Conservation (phyloP, 2,888 invertebrate species). For the Halictus ligatus region DNA sequence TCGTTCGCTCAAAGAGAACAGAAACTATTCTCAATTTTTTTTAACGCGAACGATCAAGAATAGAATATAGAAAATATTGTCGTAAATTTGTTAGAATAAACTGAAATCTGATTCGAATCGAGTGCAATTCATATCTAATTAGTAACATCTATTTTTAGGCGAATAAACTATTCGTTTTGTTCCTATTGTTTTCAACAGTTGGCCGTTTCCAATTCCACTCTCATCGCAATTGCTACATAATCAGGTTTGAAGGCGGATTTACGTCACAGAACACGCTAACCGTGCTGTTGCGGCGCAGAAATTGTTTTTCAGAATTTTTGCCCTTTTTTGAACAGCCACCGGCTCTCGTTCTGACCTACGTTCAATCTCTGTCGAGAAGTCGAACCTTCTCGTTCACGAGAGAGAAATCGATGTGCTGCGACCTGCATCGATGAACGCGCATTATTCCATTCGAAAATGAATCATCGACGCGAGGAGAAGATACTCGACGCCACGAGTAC, state of each 20-base stretch:
- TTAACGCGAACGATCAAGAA: neutral
- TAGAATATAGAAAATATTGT: too few relatives aligned
- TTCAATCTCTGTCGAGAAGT: conserved; percentile 31
- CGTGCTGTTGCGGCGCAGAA: neutral
- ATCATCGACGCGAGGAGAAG: conserved; percentile 28
- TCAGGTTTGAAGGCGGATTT: neutral
- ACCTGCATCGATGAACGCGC: conserved; percentile 22
- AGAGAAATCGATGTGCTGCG: conserved; percentile 51
- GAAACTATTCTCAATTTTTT: neutral
- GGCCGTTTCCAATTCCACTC: neutral
- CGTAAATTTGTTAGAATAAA: too few relatives aligned
- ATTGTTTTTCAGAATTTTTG: neutral
- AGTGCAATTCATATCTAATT: too few relatives aligned
- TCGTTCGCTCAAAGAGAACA: neutral
- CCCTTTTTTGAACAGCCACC: neutral
- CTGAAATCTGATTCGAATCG: neutral
- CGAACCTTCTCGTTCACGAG: conserved; percentile 15
- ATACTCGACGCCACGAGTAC: conserved; percentile 24
- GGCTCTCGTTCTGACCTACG: neutral
- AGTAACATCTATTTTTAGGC: neutral
- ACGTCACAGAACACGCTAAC: neutral
- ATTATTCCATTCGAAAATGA: conserved; percentile 55
- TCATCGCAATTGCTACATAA: neutral
- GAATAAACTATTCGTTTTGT: neutral
- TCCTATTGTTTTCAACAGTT: neutral